Percentiles rank a stretch among this genome's conserved stretches.
These are phyloP conservation scores for Acanthococcus lagerstroemiae DNA, from an alignment of 2,888 invertebrate genomes.

Conservation along the genomic window DNA sequence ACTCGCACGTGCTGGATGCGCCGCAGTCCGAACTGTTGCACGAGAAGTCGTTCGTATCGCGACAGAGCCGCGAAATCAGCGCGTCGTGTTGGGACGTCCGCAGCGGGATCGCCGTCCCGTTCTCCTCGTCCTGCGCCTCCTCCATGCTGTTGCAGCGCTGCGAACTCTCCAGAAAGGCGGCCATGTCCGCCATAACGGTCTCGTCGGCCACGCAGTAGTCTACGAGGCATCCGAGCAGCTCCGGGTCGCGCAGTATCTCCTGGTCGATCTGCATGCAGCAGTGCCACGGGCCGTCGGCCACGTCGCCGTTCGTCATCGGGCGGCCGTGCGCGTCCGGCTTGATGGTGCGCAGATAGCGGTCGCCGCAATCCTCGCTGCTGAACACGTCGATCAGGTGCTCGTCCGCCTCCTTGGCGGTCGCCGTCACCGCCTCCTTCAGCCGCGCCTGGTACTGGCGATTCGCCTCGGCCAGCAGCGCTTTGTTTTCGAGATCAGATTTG, in stretches of 20 bases:
- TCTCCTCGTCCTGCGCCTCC: slow-evolving; percentile 28
- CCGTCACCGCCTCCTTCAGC: slow-evolving; percentile 9
- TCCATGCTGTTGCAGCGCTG: slow-evolving; percentile 33
- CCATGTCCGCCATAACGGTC: slow-evolving; percentile 27
- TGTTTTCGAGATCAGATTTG: background rate
- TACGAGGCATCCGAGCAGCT: slow-evolving; percentile 1
- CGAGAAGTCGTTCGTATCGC: slow-evolving; percentile 33
- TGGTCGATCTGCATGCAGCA: slow-evolving; percentile 19
- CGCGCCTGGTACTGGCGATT: slow-evolving; percentile 1
- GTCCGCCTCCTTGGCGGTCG: slow-evolving; percentile 16
- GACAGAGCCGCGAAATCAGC: slow-evolving; percentile 4
- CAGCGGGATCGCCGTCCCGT: slow-evolving; percentile 25
- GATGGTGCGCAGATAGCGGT: slow-evolving; percentile 1
- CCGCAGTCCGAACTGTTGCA: slow-evolving; percentile 39
- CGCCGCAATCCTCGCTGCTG: slow-evolving; percentile 14
- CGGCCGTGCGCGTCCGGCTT: background rate
- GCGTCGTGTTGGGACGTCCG: slow-evolving; percentile 1
- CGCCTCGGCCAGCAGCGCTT: background rate
- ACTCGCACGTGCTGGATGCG: slow-evolving; percentile 35
- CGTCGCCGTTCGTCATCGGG: background rate
- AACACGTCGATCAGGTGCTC: slow-evolving; percentile 20
- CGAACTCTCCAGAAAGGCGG: slow-evolving; percentile 32
- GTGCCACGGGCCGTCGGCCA: background rate
- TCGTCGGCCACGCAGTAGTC: background rate
- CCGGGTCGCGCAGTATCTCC: slow-evolving; percentile 3